phyloP scores from a whole-genome alignment of 2,113 vertebrate genomes.

The Procapra przewalskii region DNA sequence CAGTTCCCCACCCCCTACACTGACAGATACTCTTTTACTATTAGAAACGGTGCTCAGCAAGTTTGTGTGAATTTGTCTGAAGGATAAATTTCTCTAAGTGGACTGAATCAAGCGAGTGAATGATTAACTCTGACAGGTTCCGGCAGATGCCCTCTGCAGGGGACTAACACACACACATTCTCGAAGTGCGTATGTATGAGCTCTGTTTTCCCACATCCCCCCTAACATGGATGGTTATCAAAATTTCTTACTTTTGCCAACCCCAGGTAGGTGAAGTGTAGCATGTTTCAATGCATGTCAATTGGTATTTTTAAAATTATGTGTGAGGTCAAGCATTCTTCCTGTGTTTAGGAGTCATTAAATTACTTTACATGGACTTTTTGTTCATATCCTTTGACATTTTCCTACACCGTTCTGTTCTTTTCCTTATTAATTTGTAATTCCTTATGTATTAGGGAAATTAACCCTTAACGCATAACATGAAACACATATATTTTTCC shows the following conservation, averaged over 20 bases:
- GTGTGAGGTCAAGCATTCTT: background rate
- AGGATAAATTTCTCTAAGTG: background rate
- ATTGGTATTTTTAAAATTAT: background rate
- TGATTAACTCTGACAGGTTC: background rate
- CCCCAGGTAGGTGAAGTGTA: background rate
- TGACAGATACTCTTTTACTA: background rate
- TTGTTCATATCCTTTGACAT: background rate
- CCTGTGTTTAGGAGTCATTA: background rate
- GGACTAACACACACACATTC: background rate
- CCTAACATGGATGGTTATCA: background rate
- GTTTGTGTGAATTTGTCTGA: background rate
- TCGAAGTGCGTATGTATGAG: background rate
- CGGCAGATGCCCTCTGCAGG: background rate
- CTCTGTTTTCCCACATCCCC: background rate
- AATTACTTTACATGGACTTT: background rate
- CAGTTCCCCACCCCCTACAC: background rate
- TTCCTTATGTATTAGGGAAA: background rate
- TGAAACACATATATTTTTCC: background rate
- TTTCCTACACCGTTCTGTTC: background rate
- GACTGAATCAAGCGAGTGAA: background rate
- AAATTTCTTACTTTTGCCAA: background rate
- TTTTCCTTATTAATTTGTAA: background rate
- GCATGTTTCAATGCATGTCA: background rate
- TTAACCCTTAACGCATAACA: background rate
- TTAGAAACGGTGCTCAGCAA: background rate